These are phyloP conservation scores for Drosophila meridiana DNA, from an alignment of 2,888 invertebrate species.

Conservation along the genomic window DNA sequence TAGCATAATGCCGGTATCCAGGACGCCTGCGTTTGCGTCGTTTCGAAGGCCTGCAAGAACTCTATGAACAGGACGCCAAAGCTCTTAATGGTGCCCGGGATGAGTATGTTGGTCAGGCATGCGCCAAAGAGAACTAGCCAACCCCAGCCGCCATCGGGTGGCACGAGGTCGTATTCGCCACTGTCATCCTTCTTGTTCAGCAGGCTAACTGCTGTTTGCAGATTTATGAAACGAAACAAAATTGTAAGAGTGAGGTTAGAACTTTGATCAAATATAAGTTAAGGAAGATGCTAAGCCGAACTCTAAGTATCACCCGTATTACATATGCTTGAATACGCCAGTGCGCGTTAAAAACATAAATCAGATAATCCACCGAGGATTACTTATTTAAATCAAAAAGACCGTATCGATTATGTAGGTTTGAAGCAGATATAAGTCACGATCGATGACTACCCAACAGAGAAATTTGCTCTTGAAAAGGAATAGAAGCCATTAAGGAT, in stretches of 20 bases:
- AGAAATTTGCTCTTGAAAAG: neutral
- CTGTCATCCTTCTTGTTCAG: slow-evolving; percentile 77
- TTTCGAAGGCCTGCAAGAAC: slow-evolving; percentile 91
- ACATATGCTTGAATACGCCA: neutral
- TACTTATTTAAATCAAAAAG: too few species aligned
- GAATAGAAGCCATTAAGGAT: neutral
- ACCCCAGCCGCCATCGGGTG: slow-evolving; percentile 94
- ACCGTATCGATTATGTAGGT: neutral
- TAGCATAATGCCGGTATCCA: slow-evolving; percentile 95
- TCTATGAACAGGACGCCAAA: slow-evolving; percentile 94
- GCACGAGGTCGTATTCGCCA: slow-evolving; percentile 90
- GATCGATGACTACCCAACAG: neutral
- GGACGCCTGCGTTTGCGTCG: slow-evolving; percentile 90
- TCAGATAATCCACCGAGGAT: too few species aligned
- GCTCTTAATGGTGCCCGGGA: slow-evolving; percentile 94
- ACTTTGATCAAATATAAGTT: neutral
- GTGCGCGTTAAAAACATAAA: too few species aligned
- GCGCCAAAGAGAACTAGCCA: slow-evolving; percentile 91
- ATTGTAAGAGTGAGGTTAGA: neutral
- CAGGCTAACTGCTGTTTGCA: slow-evolving; percentile 62
- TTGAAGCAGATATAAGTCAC: neutral
- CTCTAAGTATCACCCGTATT: neutral
- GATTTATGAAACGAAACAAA: slow-evolving; percentile 2
- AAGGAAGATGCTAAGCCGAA: neutral
- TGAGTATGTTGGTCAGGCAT: slow-evolving; percentile 92